phyloP scores from a whole-genome alignment of 2,113 vertebrate genomes.

The Cololabis saira region DNA sequence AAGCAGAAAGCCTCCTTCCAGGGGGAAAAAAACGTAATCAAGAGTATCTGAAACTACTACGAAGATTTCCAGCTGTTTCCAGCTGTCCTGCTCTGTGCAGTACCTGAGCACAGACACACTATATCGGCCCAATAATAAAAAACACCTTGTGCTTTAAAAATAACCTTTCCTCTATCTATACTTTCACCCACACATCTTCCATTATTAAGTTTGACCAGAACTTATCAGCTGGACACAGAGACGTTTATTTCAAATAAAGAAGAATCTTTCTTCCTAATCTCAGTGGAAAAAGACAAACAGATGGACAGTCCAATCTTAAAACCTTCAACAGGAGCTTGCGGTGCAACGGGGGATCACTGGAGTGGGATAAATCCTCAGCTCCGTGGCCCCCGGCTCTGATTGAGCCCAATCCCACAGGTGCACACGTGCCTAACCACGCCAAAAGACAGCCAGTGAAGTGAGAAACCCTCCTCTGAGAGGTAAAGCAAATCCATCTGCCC shows the following conservation, averaged over 20 bases:
- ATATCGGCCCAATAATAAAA: constrained; percentile 11
- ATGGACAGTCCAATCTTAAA: constrained; percentile 61
- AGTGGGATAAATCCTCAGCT: constrained; percentile 79
- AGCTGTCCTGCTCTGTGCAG: background rate
- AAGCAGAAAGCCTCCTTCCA: no score
- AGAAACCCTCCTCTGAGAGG: constrained; percentile 56
- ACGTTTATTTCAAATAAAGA: constrained; percentile 42
- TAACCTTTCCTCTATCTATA: constrained; percentile 13
- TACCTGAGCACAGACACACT: background rate
- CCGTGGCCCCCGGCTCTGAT: constrained; percentile 61
- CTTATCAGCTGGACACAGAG: constrained; percentile 30
- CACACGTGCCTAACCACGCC: constrained; percentile 67
- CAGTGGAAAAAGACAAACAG: constrained; percentile 43
- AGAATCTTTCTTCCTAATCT: constrained; percentile 37
- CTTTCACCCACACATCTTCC: constrained; percentile 25
- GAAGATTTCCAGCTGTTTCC: background rate
- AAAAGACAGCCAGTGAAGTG: constrained; percentile 62
- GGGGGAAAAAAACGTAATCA: background rate
- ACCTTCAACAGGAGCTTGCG: constrained; percentile 61
- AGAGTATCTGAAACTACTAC: background rate
- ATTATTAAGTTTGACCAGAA: constrained; percentile 31
- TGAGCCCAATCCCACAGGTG: constrained; percentile 59
- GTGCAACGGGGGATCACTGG: constrained; percentile 66
- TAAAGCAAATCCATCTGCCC: constrained; percentile 70
- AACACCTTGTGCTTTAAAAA: constrained; percentile 23